A percentile compares a stretch with the other conserved stretches of the same genome.
phyloP scores from a whole-genome alignment of 2,888 invertebrate species.

The Xanthia togata region DNA sequence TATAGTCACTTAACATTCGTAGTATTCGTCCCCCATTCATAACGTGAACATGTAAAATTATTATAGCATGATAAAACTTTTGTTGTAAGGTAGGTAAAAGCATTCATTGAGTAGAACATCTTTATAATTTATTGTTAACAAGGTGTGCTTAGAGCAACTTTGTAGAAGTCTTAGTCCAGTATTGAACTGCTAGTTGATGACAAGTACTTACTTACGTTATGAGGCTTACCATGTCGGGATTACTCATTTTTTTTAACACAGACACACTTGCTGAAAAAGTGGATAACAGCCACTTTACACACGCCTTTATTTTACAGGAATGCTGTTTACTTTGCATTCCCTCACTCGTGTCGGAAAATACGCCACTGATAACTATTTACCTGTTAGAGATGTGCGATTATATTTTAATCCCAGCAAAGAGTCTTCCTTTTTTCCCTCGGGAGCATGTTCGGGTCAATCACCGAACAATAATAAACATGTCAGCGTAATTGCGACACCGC shows the following conservation, averaged over 20 bases:
- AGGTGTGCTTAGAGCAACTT: conserved; percentile 15
- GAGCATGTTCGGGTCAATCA: too few relatives aligned
- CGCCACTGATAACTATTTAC: not conserved
- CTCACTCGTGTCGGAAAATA: not conserved
- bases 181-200: not conserved
- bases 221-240: not conserved
- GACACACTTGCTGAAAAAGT: not conserved
- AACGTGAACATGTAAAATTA: conserved; percentile 37
- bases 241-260: not conserved
- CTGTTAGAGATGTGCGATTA: not conserved
- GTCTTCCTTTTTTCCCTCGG: too few relatives aligned
- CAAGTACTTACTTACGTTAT: not conserved
- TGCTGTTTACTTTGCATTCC: not conserved
- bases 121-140: conserved; percentile 17
- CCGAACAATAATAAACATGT: too few relatives aligned
- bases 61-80: conserved; percentile 35
- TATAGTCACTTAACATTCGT: conserved; percentile 34
- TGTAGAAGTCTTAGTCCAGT: not conserved
- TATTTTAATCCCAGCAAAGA: not conserved
- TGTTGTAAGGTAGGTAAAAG: conserved; percentile 11
- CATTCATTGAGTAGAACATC: conserved; percentile 33
- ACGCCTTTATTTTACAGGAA: not conserved
- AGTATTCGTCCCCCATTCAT: conserved; percentile 25
- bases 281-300: not conserved
- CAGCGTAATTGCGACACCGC: too few relatives aligned